Percentiles rank a stretch among this genome's conserved stretches.
phyloP scores from a whole-genome alignment of 2,113 vertebrate genomes.

The Thinocorus orbignyianus region DNA sequence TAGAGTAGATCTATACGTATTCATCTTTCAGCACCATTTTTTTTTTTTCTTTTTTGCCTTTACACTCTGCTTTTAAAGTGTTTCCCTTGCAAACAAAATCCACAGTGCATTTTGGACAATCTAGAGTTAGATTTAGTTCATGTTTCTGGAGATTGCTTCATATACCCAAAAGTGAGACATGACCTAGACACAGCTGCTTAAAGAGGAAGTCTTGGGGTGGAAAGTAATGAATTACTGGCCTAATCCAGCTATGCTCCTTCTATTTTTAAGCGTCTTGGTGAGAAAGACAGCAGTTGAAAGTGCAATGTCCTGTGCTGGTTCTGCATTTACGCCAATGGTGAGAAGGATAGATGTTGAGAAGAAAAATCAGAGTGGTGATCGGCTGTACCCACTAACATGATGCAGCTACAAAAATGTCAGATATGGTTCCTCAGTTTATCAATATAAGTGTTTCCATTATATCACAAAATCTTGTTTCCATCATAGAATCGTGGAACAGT shows the following conservation, averaged over 20 bases:
- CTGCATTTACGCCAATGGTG: not conserved
- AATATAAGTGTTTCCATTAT: not conserved
- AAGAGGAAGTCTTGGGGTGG: slow-evolving; percentile 11
- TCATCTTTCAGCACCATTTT: not conserved
- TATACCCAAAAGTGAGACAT: not conserved
- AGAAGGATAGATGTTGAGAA: not conserved
- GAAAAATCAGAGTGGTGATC: not conserved
- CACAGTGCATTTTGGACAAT: not conserved
- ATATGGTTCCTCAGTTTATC: not conserved
- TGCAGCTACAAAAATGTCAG: not conserved
- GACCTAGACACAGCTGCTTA: not conserved
- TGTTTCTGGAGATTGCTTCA: not conserved
- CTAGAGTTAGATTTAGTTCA: not conserved
- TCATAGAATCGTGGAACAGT: too few relatives aligned
- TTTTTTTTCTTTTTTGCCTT: not conserved
- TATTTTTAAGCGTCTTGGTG: not conserved
- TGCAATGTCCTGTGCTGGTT: not conserved
- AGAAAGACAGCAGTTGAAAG: not conserved
- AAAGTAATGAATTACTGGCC: not conserved
- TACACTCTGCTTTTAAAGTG: not conserved
- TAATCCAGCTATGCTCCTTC: not conserved
- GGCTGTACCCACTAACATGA: not conserved
- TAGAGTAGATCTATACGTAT: not conserved
- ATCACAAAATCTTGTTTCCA: not conserved
- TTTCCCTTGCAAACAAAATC: not conserved